Evolutionary conservation across 2,797 vertebrate species (phyloP).

Genomic region (Artibeus lituratus): DNA sequence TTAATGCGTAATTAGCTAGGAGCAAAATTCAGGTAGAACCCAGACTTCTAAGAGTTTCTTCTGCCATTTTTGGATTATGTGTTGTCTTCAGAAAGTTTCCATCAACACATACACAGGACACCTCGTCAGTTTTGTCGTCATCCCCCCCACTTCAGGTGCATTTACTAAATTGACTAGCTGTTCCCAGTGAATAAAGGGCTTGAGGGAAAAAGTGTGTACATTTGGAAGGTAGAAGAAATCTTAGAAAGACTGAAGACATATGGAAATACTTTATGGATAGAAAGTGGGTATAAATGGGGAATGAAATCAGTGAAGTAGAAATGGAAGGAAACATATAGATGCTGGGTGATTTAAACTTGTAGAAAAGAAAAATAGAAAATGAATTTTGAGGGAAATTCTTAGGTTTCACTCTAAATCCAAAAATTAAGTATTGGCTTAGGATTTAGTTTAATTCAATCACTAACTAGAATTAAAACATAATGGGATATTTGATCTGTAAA

Average conservation of each 20-base stretch:
- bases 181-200: not conserved
- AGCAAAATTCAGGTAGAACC: not conserved
- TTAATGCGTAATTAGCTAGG: not conserved
- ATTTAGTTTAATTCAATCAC: constrained; percentile 36
- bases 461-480: constrained; percentile 44
- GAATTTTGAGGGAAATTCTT: not conserved
- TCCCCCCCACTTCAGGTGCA: not conserved
- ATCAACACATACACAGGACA: not conserved
- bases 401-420: not conserved
- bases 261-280: not conserved
- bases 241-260: not conserved
- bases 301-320: not conserved
- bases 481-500: constrained; percentile 66
- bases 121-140: not conserved
- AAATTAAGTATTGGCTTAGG: not conserved
- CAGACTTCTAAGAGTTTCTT: not conserved
- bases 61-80: not conserved
- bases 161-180: not conserved
- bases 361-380: not conserved
- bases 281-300: not conserved
- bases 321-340: not conserved
- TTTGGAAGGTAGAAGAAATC: not conserved
- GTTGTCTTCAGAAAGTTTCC: not conserved
- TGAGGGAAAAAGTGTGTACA: not conserved
- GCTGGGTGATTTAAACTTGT: not conserved